Conservation (phyloP, 1,140 invertebrate genomes). For the Achatina immaculata region DNA sequence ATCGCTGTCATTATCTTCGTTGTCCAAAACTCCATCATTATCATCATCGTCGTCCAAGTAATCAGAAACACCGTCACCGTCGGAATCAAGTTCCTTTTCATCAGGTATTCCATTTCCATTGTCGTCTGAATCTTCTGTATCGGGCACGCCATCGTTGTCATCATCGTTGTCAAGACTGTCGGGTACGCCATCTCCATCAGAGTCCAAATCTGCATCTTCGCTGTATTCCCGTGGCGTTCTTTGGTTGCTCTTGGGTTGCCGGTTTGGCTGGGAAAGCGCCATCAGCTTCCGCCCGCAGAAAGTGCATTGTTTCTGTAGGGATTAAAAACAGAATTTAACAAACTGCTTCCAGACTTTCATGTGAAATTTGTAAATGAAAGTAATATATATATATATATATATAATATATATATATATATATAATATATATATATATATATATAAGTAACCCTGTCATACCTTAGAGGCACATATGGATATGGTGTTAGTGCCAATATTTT, state of each 20-base stretch:
- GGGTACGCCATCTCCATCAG: slow-evolving; percentile 15
- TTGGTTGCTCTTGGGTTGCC: background rate
- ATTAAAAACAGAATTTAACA: slow-evolving; percentile 31
- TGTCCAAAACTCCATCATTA: slow-evolving; percentile 52
- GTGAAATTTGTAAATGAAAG: no score
- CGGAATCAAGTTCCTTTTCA: slow-evolving; percentile 49
- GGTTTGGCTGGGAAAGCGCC: background rate
- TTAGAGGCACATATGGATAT: no score
- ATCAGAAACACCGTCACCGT: slow-evolving; percentile 43
- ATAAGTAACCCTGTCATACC: no score
- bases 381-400: no score
- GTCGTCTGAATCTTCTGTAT: slow-evolving; percentile 47
- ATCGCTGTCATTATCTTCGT: slow-evolving; percentile 53
- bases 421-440: no score
- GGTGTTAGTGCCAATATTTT: no score
- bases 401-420: no score
- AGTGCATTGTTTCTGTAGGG: background rate
- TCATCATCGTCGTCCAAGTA: slow-evolving; percentile 19
- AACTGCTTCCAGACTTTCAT: no score
- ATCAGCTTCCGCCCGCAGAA: slow-evolving; percentile 9
- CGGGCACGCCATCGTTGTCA: slow-evolving; percentile 58
- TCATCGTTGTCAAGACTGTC: slow-evolving; percentile 20
- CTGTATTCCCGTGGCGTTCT: background rate
- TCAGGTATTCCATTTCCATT: slow-evolving; percentile 58
- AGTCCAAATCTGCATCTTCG: background rate